Conservation (phyloP, 2,888 invertebrate genomes). For the Cantharis rufa region DNA sequence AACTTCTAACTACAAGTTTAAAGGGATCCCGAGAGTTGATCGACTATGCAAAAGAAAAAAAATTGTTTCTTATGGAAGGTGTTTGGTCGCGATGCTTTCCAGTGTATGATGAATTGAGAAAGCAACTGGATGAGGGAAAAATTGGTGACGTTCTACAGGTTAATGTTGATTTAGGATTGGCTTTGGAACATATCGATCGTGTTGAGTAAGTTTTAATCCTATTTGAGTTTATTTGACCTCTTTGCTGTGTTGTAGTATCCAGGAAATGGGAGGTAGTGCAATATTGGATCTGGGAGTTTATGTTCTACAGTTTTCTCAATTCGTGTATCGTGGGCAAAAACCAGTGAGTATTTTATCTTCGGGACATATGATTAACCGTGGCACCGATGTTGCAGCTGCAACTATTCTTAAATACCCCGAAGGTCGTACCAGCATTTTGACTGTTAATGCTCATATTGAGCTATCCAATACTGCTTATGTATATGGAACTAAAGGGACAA, state of each 20-base stretch:
- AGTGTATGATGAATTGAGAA: constrained; percentile 69
- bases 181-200: constrained; percentile 62
- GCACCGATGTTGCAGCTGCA: constrained; percentile 71
- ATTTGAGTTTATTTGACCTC: background rate
- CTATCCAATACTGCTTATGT: constrained; percentile 68
- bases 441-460: constrained; percentile 61
- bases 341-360: constrained; percentile 70
- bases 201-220: constrained; percentile 61
- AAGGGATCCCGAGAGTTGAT: constrained; percentile 74
- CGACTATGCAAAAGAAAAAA: constrained; percentile 69
- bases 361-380: constrained; percentile 72
- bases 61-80: constrained; percentile 84
- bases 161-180: constrained; percentile 70
- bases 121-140: constrained; percentile 66
- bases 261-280: constrained; percentile 73
- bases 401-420: constrained; percentile 69
- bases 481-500: constrained; percentile 70
- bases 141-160: constrained; percentile 76
- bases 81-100: constrained; percentile 90
- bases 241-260: constrained; percentile 36
- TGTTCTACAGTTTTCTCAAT: constrained; percentile 71
- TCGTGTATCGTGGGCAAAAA: constrained; percentile 67
- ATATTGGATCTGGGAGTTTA: constrained; percentile 80
- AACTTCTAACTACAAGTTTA: constrained; percentile 81
- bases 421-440: constrained; percentile 67